These are phyloP conservation scores for Gorsachius goisagi DNA, from an alignment of 2,113 vertebrate genomes.

Conservation along the genomic window DNA sequence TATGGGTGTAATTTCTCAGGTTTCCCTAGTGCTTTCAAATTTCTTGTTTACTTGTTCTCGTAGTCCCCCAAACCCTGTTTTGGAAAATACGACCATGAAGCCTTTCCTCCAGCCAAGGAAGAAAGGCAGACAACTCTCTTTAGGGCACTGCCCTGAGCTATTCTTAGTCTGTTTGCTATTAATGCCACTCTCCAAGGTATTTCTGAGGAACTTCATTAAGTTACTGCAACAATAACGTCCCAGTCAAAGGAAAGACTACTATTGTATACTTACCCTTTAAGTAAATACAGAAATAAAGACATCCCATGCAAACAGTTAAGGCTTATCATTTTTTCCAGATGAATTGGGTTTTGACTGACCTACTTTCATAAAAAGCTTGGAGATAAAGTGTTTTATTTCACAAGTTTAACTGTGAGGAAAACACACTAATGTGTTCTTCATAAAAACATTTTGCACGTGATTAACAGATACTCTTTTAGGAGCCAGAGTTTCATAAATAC, in stretches of 20 bases:
- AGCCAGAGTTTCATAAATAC: background rate
- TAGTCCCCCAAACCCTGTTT: background rate
- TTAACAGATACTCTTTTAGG: background rate
- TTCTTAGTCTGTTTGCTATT: background rate
- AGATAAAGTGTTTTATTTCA: background rate
- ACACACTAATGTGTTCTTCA: background rate
- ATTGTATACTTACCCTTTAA: background rate
- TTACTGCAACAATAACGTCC: background rate
- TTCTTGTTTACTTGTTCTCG: background rate
- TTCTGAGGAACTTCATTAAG: background rate
- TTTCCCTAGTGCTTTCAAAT: background rate
- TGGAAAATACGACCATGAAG: background rate
- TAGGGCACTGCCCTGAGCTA: background rate
- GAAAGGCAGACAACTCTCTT: background rate
- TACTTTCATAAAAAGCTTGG: background rate
- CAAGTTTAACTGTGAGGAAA: background rate
- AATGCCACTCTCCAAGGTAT: constrained; percentile 34
- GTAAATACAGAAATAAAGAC: background rate
- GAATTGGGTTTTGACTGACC: background rate
- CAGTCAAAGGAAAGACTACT: background rate
- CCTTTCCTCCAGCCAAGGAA: background rate
- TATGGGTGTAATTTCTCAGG: background rate
- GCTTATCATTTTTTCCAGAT: background rate
- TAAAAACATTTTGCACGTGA: background rate
- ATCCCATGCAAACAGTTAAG: background rate